These are phyloP conservation scores for Philonicus albiceps DNA, from an alignment of 2,888 invertebrate genomes.

Conservation along the genomic window DNA sequence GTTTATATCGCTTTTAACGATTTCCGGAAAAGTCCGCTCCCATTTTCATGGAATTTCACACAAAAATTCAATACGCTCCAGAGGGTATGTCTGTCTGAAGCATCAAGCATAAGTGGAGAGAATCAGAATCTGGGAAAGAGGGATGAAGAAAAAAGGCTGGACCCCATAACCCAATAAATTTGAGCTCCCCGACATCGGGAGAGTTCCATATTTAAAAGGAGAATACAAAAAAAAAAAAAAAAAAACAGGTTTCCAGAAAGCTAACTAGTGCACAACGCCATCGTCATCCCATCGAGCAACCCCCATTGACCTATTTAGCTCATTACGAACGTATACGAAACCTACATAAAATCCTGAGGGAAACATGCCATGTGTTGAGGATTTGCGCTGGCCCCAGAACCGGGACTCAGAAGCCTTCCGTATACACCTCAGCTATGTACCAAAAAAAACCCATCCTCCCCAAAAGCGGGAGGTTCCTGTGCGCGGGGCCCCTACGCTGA, in stretches of 20 bases:
- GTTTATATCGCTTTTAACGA: background rate
- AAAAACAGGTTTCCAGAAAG: background rate
- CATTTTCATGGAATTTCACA: background rate
- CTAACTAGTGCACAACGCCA: constrained; percentile 1
- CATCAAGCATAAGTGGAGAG: background rate
- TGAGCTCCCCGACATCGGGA: background rate
- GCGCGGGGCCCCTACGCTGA: background rate
- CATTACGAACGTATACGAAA: constrained; percentile 8
- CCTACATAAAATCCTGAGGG: background rate
- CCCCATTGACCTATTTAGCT: constrained; percentile 30
- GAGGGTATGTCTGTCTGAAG: background rate
- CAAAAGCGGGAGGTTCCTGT: background rate
- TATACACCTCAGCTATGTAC: background rate
- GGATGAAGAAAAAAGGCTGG: background rate
- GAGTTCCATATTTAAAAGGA: background rate
- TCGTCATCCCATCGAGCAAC: background rate
- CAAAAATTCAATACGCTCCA: background rate
- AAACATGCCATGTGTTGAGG: constrained; percentile 18
- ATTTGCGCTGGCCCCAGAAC: background rate
- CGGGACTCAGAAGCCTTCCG: background rate
- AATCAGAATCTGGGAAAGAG: background rate
- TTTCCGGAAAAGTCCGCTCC: background rate
- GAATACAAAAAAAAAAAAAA: background rate
- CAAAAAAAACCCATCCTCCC: background rate
- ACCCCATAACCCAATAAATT: constrained; percentile 11